phyloP scores from a whole-genome alignment of 2,888 invertebrate species.

The Drosophila nigricruria region DNA sequence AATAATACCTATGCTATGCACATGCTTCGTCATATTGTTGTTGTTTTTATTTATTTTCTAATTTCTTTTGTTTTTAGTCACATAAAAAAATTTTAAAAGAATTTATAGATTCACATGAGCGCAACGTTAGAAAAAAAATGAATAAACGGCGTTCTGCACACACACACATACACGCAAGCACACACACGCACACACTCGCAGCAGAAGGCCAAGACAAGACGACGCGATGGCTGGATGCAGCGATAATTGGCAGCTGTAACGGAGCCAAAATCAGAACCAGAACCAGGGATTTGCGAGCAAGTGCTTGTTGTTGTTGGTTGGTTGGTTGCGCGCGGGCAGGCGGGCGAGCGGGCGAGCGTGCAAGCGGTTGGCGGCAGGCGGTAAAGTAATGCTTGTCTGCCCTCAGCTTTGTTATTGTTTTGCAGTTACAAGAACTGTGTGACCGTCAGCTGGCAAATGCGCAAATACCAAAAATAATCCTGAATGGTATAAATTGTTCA shows the following conservation, averaged over 20 bases:
- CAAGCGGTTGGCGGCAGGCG: constrained; percentile 38
- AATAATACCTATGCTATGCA: constrained; percentile 25
- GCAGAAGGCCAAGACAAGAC: constrained; percentile 31
- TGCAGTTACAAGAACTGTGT: constrained; percentile 44
- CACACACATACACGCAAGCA: constrained; percentile 3
- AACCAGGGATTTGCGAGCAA: constrained; percentile 33
- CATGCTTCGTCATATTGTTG: constrained; percentile 17
- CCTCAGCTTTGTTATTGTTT: constrained; percentile 63
- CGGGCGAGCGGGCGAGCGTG: constrained; percentile 3
- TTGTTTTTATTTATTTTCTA: constrained; percentile 18
- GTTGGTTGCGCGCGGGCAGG: constrained; percentile 38
- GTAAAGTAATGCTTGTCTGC: constrained; percentile 65
- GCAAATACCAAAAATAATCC: constrained; percentile 25
- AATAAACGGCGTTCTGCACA: constrained; percentile 28
- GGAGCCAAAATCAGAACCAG: constrained; percentile 53
- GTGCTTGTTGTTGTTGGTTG: constrained; percentile 13
- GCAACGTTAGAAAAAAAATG: constrained; percentile 18
- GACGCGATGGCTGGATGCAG: constrained; percentile 47
- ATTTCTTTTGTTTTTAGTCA: too few species aligned
- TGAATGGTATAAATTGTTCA: not conserved
- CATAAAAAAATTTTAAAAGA: constrained; percentile 5
- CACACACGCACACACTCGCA: constrained; percentile 9
- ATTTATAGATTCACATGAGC: constrained; percentile 31
- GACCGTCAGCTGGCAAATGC: constrained; percentile 14
- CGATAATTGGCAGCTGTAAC: constrained; percentile 39